Conservation (phyloP, 2,113 vertebrate genomes). For the Percopsis transmontana region DNA sequence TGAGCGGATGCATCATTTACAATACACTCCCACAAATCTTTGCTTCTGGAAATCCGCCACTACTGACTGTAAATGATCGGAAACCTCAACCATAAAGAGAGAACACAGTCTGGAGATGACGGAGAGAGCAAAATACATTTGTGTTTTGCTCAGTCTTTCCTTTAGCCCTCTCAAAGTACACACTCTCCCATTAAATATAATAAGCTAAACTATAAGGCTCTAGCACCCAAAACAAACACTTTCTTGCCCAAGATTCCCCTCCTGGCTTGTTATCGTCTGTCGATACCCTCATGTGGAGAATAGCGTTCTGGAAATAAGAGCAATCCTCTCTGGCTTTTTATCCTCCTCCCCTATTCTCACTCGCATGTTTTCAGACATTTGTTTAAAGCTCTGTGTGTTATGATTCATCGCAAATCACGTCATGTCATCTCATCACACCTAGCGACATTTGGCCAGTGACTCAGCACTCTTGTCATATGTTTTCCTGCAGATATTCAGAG, state of each 20-base stretch:
- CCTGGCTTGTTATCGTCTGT: conserved; percentile 23
- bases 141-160: conserved; percentile 11
- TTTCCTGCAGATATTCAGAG: conserved; percentile 47
- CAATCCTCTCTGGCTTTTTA: conserved; percentile 16
- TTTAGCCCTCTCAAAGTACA: conserved; percentile 34
- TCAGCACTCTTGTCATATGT: conserved; percentile 56
- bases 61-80: neutral
- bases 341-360: conserved; percentile 13
- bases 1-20: conserved; percentile 45
- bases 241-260: conserved; percentile 22
- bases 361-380: conserved; percentile 16
- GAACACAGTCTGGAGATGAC: conserved; percentile 39
- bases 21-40: conserved; percentile 19
- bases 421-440: conserved; percentile 36
- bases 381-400: conserved; percentile 23
- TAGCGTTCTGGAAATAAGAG: conserved; percentile 31
- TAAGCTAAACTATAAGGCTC: conserved; percentile 47
- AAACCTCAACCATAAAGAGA: conserved; percentile 15
- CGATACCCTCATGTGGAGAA: conserved; percentile 50
- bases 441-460: conserved; percentile 47
- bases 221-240: conserved; percentile 44
- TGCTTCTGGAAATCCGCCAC: neutral
- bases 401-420: conserved; percentile 34
- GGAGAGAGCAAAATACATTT: conserved; percentile 7
- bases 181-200: conserved; percentile 59